Conservation (phyloP, 1,140 invertebrate species). For the Listronotus oregonensis region DNA sequence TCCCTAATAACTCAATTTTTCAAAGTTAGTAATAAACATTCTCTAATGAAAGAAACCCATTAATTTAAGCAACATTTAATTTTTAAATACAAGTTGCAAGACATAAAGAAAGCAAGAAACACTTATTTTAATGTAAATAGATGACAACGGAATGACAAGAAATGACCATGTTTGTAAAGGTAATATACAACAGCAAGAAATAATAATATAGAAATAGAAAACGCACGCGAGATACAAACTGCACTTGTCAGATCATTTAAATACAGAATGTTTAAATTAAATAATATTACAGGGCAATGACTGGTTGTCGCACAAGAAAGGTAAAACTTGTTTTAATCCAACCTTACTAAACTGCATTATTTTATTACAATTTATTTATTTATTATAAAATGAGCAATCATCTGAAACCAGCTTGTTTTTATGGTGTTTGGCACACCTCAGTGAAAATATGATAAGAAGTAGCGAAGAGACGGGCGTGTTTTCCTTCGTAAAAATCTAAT, state of each 20-base stretch:
- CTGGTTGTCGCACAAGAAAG: conserved; percentile 21
- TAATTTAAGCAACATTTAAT: no score
- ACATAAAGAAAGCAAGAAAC: no score
- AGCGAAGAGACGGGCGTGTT: neutral
- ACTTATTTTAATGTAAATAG: conserved; percentile 15
- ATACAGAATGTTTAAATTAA: conserved; percentile 36
- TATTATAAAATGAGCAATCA: conserved; percentile 15
- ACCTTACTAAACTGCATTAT: conserved; percentile 25
- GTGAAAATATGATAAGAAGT: conserved; percentile 10
- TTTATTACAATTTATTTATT: conserved; percentile 17
- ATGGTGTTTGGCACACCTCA: conserved; percentile 14
- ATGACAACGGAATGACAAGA: conserved; percentile 27
- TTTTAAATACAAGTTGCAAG: no score
- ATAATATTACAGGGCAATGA: conserved; percentile 30
- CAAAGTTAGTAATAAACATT: no score
- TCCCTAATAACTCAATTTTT: no score
- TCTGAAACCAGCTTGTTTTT: conserved; percentile 7
- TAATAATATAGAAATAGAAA: conserved; percentile 32
- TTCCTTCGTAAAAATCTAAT: no score
- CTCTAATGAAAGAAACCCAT: no score
- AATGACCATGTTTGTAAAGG: conserved; percentile 24
- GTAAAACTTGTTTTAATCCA: conserved; percentile 28
- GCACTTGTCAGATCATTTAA: conserved; percentile 33
- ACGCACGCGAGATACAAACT: conserved; percentile 26
- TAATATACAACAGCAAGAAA: conserved; percentile 22